Base-by-base conservation (phyloP, 2,888 invertebrate genomes). In the Caradrina clavipalpis region DNA sequence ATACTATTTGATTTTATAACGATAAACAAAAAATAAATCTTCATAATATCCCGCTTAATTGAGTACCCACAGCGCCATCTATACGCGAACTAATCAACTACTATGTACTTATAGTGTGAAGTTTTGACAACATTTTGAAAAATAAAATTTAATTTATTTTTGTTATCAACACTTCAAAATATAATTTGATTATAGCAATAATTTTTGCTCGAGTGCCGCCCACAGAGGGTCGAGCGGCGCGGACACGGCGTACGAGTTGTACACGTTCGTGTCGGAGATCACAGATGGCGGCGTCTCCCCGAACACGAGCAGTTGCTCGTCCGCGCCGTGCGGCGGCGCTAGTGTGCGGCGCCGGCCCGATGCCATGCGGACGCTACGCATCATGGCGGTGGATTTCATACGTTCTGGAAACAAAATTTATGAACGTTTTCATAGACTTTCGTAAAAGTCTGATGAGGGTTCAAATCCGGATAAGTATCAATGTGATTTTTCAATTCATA, bases 201-300 rank as follows among this genome's bases (percentile, higher is more conserved):
- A 81, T 77, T 94, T 95, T 55, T 89, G 88, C 60, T 94, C 95
- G 21, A 95, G 78, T 2, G 91, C 94, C 0, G 94, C 94, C 95
- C 95, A 95, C 2, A 79, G 68, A 0, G 94, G 94, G 70, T 92
- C 91, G 0, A 95, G 89, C 0, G 90, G 90, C 1, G 83, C 73
- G 11, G 69, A 61, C 10, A 70, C 35, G 6, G 64, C 59, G 51
- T 68, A 77, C 0, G 78, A 35, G 49, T 66, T 74, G 78, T 80
- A 85, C 0, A 51, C 59, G 64, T 73, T 74, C 55, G 63, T 74
- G 62, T 89, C 89, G 2, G 70, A 54, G 2, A 82, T 60, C 7
- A 81, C 71, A 47, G 87, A 70, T 35, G 86, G 85, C 72, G 89
- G 13, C 6, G 83, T 57, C 1, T 87, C 87, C 0, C 88, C 90